Percentiles rank a stretch among this genome's conserved stretches.
phyloP scores from a whole-genome alignment of 2,113 vertebrate genomes.

The Typhlomys cinereus region DNA sequence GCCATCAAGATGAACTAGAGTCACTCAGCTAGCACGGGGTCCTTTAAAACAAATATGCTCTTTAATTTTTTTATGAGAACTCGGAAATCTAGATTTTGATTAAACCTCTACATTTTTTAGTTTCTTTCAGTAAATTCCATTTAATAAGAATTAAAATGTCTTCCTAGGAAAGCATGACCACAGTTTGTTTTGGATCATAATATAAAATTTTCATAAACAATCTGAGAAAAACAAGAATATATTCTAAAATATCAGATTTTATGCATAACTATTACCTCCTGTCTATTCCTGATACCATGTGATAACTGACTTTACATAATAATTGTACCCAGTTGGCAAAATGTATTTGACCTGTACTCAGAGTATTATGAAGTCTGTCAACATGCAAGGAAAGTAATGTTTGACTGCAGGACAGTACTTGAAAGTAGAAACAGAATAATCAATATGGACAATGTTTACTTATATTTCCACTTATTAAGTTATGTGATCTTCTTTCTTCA shows the following conservation, averaged over 20 bases:
- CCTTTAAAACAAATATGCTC: background rate
- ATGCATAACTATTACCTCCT: background rate
- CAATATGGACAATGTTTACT: background rate
- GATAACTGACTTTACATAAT: background rate
- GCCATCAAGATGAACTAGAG: background rate
- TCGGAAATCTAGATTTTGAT: background rate
- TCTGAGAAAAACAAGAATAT: background rate
- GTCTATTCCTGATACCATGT: background rate
- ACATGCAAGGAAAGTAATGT: background rate
- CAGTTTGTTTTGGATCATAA: background rate
- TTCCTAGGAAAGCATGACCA: background rate
- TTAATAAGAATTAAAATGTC: background rate
- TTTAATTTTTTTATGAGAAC: background rate
- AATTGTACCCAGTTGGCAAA: conserved; percentile 10
- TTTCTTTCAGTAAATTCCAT: background rate
- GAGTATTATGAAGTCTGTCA: background rate
- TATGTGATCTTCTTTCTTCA: background rate
- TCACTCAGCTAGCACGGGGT: background rate
- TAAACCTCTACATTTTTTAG: background rate
- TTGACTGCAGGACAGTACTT: background rate
- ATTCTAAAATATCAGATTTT: background rate
- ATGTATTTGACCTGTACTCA: background rate
- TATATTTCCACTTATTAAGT: background rate
- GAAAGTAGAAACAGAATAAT: background rate
- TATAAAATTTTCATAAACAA: background rate